Evolutionary conservation across 1,140 invertebrate genomes (phyloP), one percentile per base, ranked within the genome.

Genomic region (Drosophila biarmipes): DNA sequence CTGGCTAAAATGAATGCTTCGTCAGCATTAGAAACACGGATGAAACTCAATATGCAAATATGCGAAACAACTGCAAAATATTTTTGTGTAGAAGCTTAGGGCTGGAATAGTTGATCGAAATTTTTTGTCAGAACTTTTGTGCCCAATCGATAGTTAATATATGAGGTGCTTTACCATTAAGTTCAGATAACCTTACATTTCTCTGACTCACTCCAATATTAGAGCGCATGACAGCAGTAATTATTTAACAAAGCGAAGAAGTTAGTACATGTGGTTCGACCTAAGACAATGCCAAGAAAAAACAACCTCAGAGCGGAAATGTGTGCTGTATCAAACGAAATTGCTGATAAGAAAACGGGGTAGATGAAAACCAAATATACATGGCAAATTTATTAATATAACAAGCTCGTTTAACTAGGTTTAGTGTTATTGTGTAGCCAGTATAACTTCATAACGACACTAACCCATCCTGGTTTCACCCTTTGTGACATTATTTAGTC

Each of bases 121-220:
- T n/a, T 46, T 21, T n/a, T 8, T 46, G 6, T 7, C 43, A 46
- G 14, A 27, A 24, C 43, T 46, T 19, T n/a, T 46, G 21, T 2
- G 7, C 14, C 19, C 24, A 62, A 31, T 66, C 42, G 2, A 62
- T 61, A 29, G 29, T 17, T 8, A 40, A 63, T 17, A 27, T 29
- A 21, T 42, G 29, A 15, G 14, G n/a, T 10, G 14, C 24, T n/a
- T 12, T 31, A 31, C 6, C 29, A 10, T 31, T 10, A 2, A 11
- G 14, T 63, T 63, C 11, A 27, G n/a, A 21, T 17, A 31, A 40
- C 15, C n/a, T 5, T 12, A 37, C 49, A 46, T 14, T 12, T 11
- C 6, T 6, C 4, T 67, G 63, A 69, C 40, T 68, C 66, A 68
- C 24, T n/a, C 10, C 6, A 43, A 55, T 38, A 69, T 27, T n/a